Percentiles rank a stretch among this genome's conserved stretches.
phyloP scores from a whole-genome alignment of 1,140 invertebrate genomes.

The Drosophila nigromelanica region DNA sequence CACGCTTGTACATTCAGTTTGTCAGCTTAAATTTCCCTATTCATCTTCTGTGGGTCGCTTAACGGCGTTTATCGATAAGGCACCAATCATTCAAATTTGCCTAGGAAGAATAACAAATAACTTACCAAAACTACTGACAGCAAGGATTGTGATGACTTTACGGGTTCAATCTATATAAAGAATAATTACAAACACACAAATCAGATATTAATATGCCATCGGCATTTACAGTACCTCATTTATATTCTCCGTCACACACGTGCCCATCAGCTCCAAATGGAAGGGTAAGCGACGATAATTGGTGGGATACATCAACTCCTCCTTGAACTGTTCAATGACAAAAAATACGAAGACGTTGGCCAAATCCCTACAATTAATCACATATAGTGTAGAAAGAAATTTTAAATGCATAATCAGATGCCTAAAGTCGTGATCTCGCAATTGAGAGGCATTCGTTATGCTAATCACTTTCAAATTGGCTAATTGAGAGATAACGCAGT shows the following conservation, averaged over 20 bases:
- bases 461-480: conserved; percentile 4
- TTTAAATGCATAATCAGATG: conserved; percentile 18
- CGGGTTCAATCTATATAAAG: neutral
- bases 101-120: neutral
- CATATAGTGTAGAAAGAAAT: conserved; percentile 6
- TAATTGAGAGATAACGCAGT: conserved; percentile 9
- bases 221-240: conserved; percentile 2
- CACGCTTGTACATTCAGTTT: neutral
- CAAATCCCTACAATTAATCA: conserved; percentile 11
- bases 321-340: conserved; percentile 7
- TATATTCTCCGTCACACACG: conserved; percentile 1
- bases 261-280: neutral
- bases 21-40: neutral
- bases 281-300: conserved; percentile 18
- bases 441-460: conserved; percentile 2
- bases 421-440: conserved; percentile 12
- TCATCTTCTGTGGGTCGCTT: neutral
- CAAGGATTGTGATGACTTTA: neutral
- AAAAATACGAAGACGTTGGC: conserved; percentile 12
- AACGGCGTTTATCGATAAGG: neutral
- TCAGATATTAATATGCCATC: neutral
- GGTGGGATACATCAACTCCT: neutral
- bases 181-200: neutral
- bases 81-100: neutral
- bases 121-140: neutral